Conservation (phyloP, 1,140 invertebrate genomes). For the Carcinoscorpius rotundicauda region DNA sequence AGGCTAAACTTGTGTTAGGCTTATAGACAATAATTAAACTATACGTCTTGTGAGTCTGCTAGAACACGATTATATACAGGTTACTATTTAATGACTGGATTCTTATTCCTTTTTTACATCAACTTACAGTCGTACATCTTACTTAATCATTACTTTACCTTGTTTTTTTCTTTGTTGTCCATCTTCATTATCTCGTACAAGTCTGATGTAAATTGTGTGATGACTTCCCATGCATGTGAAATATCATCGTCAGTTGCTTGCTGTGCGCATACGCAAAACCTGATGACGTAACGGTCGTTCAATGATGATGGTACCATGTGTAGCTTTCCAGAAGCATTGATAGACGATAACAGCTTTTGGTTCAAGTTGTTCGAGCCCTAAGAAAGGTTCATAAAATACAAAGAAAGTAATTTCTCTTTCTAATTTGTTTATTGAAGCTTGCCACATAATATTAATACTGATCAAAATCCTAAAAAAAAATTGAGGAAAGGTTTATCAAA, state of each 20-base stretch:
- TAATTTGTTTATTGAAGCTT: no score
- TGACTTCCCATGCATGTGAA: conserved; percentile 76
- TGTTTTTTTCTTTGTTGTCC: conserved; percentile 16
- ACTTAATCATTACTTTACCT: not conserved
- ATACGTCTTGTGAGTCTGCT: no score
- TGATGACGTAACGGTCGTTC: conserved; percentile 75
- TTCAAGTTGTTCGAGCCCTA: conserved; percentile 80
- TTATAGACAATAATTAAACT: no score
- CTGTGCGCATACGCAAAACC: conserved; percentile 89
- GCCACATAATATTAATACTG: no score
- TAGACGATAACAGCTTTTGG: conserved; percentile 80
- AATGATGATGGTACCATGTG: conserved; percentile 94
- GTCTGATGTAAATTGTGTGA: conserved; percentile 69
- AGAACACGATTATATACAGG: no score
- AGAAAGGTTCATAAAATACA: conserved; percentile 5
- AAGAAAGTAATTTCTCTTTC: no score
- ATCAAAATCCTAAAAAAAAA: no score
- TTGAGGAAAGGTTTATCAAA: no score
- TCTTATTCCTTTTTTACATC: no score
- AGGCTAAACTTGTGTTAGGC: no score
- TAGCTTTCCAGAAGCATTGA: conserved; percentile 90
- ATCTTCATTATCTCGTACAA: conserved; percentile 44
- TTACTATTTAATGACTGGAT: no score
- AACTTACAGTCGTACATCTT: no score
- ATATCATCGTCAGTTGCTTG: conserved; percentile 80